Base-by-base conservation (phyloP, 2,797 vertebrate genomes). In the Oceanodroma leucorhoa region DNA sequence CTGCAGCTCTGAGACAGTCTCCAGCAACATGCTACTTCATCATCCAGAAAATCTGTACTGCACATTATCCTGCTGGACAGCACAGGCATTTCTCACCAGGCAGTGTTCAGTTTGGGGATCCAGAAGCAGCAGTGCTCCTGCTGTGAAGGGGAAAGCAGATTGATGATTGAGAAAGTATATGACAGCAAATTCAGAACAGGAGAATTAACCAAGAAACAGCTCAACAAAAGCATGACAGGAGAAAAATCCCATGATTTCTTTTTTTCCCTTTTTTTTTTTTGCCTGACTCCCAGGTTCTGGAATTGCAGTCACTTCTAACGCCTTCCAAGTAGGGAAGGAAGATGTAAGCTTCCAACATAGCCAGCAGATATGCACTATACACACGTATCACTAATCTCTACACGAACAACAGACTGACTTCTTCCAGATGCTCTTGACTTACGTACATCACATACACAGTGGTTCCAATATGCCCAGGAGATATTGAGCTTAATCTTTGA, bases 381-480 rank as follows among this genome's bases (percentile, higher is more conserved):
- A 32, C 24, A 10, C 1, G 0, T 57, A 32, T 41, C 30, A 16
- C 50, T 81, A 71, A 81, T 61, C 41, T 67, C 65, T 41, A 21
- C 23, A 34, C 13, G 9, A 84, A 48, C 40, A 69, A 65, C 50
- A 86, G 65, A 78, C 50, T 86, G 80, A 86, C 84, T 58, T 89
- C 46, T 69, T 94, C 79, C 91, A 90, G 89, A 78, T 91, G 87
- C 60, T 92, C 40, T 71, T 55, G 14, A 73, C 57, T 77, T 73
- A 11, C 10, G 21, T 34, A 30, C 26, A 29, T 60, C 50, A 71
- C 27, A 38, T 21, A 60, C 32, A 11, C 11, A 9, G 19, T 24
- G 46, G 8, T 22, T 82, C 61, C 30, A 69, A 69, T 70, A 73
- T 9, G 27, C 58, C 66, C 41, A n/a, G 62, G 66, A 87, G 65